phyloP scores from a whole-genome alignment of 2,888 invertebrate species.

The Cistogaster globosa region DNA sequence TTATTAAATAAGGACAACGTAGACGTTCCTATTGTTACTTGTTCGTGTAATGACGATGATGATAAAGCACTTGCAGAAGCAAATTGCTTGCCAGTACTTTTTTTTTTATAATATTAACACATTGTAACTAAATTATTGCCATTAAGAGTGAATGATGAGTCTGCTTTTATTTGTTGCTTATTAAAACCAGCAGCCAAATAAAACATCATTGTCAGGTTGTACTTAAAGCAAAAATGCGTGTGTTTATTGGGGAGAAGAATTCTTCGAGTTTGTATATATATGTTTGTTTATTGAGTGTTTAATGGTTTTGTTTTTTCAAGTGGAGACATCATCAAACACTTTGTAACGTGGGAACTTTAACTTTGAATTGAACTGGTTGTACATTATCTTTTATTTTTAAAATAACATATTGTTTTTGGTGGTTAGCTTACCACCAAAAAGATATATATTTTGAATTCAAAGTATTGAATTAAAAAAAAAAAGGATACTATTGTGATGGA shows the following conservation, averaged over 20 bases:
- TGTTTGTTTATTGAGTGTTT: constrained; percentile 30
- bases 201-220: constrained; percentile 61
- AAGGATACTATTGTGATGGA: no score
- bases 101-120: constrained; percentile 40
- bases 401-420: constrained; percentile 44
- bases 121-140: constrained; percentile 61
- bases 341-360: constrained; percentile 70
- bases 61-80: constrained; percentile 65
- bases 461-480: no score
- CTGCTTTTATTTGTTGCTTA: constrained; percentile 21
- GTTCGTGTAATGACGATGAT: constrained; percentile 16
- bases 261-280: neutral
- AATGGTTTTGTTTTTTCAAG: constrained; percentile 71
- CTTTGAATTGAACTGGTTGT: constrained; percentile 25
- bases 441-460: no score
- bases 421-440: constrained; percentile 42
- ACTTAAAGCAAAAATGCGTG: constrained; percentile 37
- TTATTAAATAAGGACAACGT: constrained; percentile 52
- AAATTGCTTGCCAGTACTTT: constrained; percentile 28
- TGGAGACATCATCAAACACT: constrained; percentile 79
- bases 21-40: neutral
- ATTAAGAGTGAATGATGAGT: constrained; percentile 46
- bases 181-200: constrained; percentile 51
- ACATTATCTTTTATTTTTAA: constrained; percentile 14
- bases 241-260: constrained; percentile 22